phyloP scores from a whole-genome alignment of 2,113 vertebrate species.

The Ifrita kowaldi region DNA sequence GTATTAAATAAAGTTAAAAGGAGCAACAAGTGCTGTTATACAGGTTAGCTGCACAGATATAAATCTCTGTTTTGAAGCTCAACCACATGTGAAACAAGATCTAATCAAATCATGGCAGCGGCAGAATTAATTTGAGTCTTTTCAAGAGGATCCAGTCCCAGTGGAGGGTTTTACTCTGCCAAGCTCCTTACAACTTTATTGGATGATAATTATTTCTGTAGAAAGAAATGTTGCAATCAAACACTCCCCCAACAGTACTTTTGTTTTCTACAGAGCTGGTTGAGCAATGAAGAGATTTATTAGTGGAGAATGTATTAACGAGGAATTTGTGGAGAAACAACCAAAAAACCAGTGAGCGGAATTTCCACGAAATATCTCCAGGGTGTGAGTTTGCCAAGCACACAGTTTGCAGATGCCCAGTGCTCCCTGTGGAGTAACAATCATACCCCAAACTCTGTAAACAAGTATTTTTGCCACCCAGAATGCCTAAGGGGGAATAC shows the following conservation, averaged over 20 bases:
- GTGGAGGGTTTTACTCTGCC: not conserved
- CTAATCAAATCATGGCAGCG: not conserved
- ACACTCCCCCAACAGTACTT: not conserved
- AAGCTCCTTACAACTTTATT: conserved; percentile 10
- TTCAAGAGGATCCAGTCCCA: conserved; percentile 23
- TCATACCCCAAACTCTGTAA: not conserved
- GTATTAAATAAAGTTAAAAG: not conserved
- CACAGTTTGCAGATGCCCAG: not conserved
- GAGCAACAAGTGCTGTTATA: not conserved
- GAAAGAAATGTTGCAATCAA: not conserved
- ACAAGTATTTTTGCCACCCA: not conserved
- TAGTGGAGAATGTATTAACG: not conserved
- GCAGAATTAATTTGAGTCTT: not conserved
- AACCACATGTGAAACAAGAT: not conserved
- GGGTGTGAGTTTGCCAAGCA: not conserved
- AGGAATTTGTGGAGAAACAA: conserved; percentile 11
- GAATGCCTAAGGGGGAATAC: not conserved
- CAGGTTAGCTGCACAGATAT: not conserved
- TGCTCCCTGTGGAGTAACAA: not conserved
- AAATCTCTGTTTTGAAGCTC: not conserved
- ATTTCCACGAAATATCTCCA: not conserved
- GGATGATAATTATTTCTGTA: conserved; percentile 7
- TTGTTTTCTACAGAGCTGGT: not conserved
- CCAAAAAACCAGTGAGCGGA: not conserved
- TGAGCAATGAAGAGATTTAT: conserved; percentile 20